Base-by-base conservation (phyloP, 2,797 vertebrate species). In the Sebastes variabilis region DNA sequence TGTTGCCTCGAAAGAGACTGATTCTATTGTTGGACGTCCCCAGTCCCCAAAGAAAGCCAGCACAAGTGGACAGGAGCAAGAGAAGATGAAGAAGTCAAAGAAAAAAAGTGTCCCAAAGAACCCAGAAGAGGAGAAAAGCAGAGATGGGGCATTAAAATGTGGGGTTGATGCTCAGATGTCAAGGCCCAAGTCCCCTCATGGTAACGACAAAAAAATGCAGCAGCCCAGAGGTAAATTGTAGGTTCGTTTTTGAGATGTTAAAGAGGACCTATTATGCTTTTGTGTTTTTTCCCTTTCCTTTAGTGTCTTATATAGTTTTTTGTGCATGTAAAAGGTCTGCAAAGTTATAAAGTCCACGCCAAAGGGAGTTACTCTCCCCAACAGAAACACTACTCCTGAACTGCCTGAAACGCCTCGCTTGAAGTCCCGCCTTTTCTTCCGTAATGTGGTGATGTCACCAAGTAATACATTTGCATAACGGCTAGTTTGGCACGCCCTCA, bases 61-160 rank as follows among this genome's bases (percentile, higher is more conserved):
- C 69, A 5, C 82, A 34, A 75, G 72, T 66, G 80, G 66, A 36
- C 89, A 81, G 30, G 94, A 94, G 25, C 89, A 90, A 64, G 92
- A 94, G 2, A 93, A 83, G 52, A 55, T 9, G 32, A 89, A 86
- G 36, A 96, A 93, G 86, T 81, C 80, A 2, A 96, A 94, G 89
- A 95, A 92, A 68, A 96, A 93, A 85, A 90, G 65, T 61, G 59
- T 54, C 32, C 42, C 84, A 38, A 95, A 92, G 81, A 84, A 84
- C 13, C 74, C 82, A 7, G 65, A 83, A 2, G 94, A 91, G 30
- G 85, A 83, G 25, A 87, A 66, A 38, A 61, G 6, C 32, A 49
- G 2, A 60, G 90, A 89, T 30, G 87, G 25, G 2, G 2, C 49
- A 0, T 20, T 72, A 3, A 81, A 54, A 13, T 72, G 67, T 54